A percentile compares a stretch with the other conserved stretches of the same genome.
phyloP scores from a whole-genome alignment of 2,888 invertebrate genomes.

The Drosophila setosimentum region DNA sequence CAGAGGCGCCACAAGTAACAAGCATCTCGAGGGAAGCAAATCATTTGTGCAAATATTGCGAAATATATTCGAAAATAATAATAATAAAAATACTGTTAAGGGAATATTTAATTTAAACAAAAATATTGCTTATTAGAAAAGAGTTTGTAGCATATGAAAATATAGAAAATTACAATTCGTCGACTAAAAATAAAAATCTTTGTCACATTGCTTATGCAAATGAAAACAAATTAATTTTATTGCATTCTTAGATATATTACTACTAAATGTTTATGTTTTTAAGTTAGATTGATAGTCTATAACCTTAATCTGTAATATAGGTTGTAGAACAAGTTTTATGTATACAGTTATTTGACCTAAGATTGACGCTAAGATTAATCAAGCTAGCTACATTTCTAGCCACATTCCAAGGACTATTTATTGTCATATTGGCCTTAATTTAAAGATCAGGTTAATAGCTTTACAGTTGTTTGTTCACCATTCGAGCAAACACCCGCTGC shows the following conservation, averaged over 20 bases:
- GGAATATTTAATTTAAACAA: not conserved
- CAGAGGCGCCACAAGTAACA: conserved; percentile 25
- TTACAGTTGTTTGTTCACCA: conserved; percentile 9
- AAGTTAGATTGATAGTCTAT: not conserved
- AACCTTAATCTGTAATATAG: not conserved
- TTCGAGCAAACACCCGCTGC: not conserved
- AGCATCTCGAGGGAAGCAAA: not conserved
- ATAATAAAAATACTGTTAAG: not conserved
- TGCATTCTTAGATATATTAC: not conserved
- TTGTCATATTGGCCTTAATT: conserved; percentile 1
- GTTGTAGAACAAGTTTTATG: no score
- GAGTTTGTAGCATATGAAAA: not conserved
- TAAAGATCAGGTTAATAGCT: not conserved
- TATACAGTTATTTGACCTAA: not conserved
- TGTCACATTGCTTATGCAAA: not conserved
- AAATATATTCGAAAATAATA: no score
- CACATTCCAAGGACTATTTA: not conserved
- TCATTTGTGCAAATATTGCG: not conserved
- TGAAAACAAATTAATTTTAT: not conserved
- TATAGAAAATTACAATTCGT: not conserved
- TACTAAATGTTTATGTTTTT: not conserved
- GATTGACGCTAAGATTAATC: no score
- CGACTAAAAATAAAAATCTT: not conserved
- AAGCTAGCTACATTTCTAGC: not conserved
- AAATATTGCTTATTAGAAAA: no score